These are phyloP conservation scores for Blennius ocellaris DNA, from an alignment of 2,113 vertebrate species.

Conservation along the genomic window DNA sequence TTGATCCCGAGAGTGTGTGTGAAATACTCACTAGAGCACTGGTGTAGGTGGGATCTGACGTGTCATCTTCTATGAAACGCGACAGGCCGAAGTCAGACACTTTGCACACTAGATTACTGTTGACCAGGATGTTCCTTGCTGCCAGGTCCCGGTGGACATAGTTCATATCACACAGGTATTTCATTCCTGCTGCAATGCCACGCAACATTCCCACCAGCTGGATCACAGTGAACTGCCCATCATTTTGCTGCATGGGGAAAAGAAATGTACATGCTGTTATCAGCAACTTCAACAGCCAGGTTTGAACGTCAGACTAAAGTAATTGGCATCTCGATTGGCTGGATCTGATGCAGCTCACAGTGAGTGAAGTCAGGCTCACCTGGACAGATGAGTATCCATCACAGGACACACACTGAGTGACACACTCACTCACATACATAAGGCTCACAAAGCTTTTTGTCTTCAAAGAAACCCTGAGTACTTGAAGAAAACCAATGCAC, in stretches of 20 bases:
- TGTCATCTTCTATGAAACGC: slow-evolving; percentile 95
- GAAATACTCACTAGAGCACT: slow-evolving; percentile 89
- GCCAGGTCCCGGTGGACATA: slow-evolving; percentile 96
- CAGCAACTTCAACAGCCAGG: too few species aligned
- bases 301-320: too few species aligned
- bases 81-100: slow-evolving; percentile 97
- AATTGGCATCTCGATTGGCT: too few species aligned
- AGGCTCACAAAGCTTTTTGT: too few species aligned
- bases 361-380: too few species aligned
- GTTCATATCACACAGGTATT: slow-evolving; percentile 97
- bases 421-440: too few species aligned
- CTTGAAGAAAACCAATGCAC: too few species aligned
- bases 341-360: too few species aligned
- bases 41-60: slow-evolving; percentile 97
- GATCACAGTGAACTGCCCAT: slow-evolving; percentile 97
- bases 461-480: too few species aligned
- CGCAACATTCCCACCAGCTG: slow-evolving; percentile 97
- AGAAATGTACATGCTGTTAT: too few species aligned
- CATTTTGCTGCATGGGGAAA: slow-evolving; percentile 88
- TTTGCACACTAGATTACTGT: slow-evolving; percentile 98
- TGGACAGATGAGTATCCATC: too few species aligned
- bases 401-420: too few species aligned
- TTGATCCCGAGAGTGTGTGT: not conserved
- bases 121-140: slow-evolving; percentile 95
- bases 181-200: slow-evolving; percentile 95